These are phyloP conservation scores for Clarias gariepinus DNA, from an alignment of 2,113 vertebrate genomes.

Conservation along the genomic window DNA sequence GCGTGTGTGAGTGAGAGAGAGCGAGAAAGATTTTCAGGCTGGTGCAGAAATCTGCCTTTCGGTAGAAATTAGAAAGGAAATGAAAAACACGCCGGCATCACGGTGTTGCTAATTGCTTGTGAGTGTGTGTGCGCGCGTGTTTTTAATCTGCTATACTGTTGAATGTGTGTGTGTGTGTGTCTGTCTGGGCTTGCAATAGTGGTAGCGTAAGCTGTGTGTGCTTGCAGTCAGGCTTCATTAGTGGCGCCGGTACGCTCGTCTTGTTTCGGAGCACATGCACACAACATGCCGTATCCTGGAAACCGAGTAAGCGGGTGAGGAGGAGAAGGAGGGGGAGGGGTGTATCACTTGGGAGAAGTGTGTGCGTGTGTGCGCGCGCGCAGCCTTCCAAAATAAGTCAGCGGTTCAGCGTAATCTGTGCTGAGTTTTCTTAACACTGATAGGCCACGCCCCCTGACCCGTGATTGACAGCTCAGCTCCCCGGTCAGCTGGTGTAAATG, in stretches of 20 bases:
- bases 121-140: conserved; percentile 17
- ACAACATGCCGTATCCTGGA: conserved; percentile 83
- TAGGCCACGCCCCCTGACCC: conserved; percentile 1
- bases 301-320: conserved; percentile 69
- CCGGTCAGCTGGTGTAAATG: background rate
- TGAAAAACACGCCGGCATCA: conserved; percentile 29
- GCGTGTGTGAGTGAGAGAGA: conserved; percentile 1
- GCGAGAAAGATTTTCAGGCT: conserved; percentile 17
- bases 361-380: conserved; percentile 26
- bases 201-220: conserved; percentile 23
- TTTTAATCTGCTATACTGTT: conserved; percentile 37
- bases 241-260: conserved; percentile 62
- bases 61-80: conserved; percentile 43
- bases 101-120: conserved; percentile 37
- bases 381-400: conserved; percentile 13
- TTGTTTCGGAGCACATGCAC: conserved; percentile 69
- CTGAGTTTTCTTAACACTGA: background rate
- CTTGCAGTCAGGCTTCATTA: conserved; percentile 68
- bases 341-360: conserved; percentile 28
- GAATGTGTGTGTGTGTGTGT: conserved; percentile 21
- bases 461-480: background rate
- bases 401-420: conserved; percentile 2
- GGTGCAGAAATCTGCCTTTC: conserved; percentile 34
- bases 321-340: conserved; percentile 13
- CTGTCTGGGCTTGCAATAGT: conserved; percentile 21